phyloP scores from a whole-genome alignment of 2,797 vertebrate species.

The Selene dorsalis region DNA sequence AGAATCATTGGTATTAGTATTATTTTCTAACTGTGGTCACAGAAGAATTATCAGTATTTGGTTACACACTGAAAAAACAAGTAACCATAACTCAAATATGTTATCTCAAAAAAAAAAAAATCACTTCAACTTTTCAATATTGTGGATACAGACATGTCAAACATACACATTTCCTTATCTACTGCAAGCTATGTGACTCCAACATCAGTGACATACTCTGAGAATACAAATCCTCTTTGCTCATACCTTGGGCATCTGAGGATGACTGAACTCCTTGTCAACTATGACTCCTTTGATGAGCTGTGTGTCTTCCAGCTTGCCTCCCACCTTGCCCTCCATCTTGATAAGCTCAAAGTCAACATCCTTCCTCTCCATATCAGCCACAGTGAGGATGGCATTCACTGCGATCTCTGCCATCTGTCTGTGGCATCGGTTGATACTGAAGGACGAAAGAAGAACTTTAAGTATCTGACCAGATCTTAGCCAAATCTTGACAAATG shows the following conservation, averaged over 20 bases:
- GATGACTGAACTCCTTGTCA: constrained; percentile 99
- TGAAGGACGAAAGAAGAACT: constrained; percentile 65
- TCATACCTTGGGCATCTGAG: constrained; percentile 97
- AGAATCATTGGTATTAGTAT: not conserved
- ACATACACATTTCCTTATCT: not conserved
- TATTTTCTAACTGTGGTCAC: not conserved
- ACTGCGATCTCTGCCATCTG: constrained; percentile 99
- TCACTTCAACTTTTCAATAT: not conserved
- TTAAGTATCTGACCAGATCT: not conserved
- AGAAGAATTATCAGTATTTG: too few relatives aligned
- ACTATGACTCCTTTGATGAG: constrained; percentile 97
- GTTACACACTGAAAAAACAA: too few relatives aligned
- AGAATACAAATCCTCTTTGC: constrained; percentile 7
- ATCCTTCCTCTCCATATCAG: constrained; percentile 95
- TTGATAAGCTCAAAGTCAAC: constrained; percentile 99
- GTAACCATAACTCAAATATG: too few relatives aligned
- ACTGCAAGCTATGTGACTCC: not conserved
- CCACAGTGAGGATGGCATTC: constrained; percentile 95
- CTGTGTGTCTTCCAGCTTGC: constrained; percentile 96
- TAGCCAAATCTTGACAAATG: too few relatives aligned
- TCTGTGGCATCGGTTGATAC: constrained; percentile 97
- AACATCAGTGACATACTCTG: not conserved
- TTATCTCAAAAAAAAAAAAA: not conserved
- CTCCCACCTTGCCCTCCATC: constrained; percentile 98
- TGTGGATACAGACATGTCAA: not conserved